phyloP scores from a whole-genome alignment of 2,797 vertebrate genomes.

The Lycodopsis pacificus region DNA sequence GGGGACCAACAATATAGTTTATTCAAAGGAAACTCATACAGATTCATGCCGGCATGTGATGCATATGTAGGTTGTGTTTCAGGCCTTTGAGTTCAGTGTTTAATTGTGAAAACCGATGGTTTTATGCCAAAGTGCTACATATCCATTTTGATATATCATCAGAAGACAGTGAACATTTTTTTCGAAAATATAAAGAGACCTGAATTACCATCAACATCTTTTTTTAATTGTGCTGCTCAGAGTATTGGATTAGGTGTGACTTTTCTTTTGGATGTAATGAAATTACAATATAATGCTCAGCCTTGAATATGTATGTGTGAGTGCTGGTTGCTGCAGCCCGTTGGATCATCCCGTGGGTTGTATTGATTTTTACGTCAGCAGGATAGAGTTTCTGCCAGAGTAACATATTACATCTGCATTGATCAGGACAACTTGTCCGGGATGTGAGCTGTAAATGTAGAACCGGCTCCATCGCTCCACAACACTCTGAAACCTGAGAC shows the following conservation, averaged over 20 bases:
- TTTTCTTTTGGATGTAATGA: constrained; percentile 11
- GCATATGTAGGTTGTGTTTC: not conserved
- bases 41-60: not conserved
- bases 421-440: constrained; percentile 59
- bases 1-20: not conserved
- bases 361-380: constrained; percentile 67
- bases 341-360: constrained; percentile 24
- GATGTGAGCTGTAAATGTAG: constrained; percentile 38
- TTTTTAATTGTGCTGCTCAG: constrained; percentile 10
- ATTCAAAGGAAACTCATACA: not conserved
- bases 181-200: constrained; percentile 1
- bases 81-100: not conserved
- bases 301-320: constrained; percentile 31
- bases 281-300: constrained; percentile 1
- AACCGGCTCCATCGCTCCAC: constrained; percentile 13
- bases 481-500: constrained; percentile 3
- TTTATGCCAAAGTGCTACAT: constrained; percentile 3
- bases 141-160: constrained; percentile 9
- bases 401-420: constrained; percentile 71
- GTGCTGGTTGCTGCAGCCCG: constrained; percentile 35
- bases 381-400: constrained; percentile 64
- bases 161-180: not conserved
- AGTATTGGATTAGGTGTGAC: constrained; percentile 14
- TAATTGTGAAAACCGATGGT: not conserved
- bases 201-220: constrained; percentile 12